Evolutionary conservation across 2,797 vertebrate species (phyloP).

Genomic region (Urosaurus nigricauda): DNA sequence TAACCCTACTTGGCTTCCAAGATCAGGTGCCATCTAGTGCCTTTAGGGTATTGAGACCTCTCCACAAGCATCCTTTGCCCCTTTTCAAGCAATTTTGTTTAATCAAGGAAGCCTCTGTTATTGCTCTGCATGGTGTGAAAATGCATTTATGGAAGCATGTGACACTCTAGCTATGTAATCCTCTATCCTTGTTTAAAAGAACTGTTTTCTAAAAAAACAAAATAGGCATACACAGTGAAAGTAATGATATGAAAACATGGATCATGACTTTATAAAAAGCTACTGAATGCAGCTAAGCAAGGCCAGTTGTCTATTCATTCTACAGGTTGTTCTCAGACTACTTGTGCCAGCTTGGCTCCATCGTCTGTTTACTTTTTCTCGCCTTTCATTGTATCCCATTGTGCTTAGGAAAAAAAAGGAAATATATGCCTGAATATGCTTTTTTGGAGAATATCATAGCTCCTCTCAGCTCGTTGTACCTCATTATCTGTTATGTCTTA

Average conservation of each 20-base stretch:
- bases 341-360: slow-evolving; percentile 17
- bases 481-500: slow-evolving; percentile 34
- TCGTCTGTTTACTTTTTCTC: neutral
- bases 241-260: neutral
- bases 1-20: no score
- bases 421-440: slow-evolving; percentile 17
- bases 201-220: no score
- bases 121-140: no score
- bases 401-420: slow-evolving; percentile 5
- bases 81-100: no score
- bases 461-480: slow-evolving; percentile 11
- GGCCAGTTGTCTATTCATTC: neutral
- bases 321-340: slow-evolving; percentile 38
- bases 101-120: no score
- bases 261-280: neutral
- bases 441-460: neutral
- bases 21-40: no score
- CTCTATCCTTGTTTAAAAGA: no score
- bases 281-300: neutral
- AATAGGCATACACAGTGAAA: no score
- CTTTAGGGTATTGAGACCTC: no score
- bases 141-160: no score
- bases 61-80: no score
- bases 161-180: no score
- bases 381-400: neutral